Evolutionary conservation across 37 sponge, comb jelly and placozoan genomes (phyloP), one percentile per base, ranked within the genome.

Genomic region (Lycopodina hypogea): DNA sequence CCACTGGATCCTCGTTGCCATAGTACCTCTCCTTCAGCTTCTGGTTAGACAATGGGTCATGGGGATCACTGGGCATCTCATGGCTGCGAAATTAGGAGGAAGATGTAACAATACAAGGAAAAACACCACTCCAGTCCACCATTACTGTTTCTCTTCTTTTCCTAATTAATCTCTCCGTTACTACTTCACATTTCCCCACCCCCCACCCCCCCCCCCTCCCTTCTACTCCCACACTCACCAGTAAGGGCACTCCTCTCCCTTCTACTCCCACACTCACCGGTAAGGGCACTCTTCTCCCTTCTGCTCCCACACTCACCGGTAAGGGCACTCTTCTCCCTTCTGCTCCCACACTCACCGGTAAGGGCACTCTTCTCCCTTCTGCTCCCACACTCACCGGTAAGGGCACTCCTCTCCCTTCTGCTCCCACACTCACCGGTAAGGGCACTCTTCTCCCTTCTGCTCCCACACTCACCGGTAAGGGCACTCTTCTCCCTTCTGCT

Each of bases 61-160:
- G 77, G 22, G 99, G 99, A 65, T 97, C 96, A 11, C 89, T 95
- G 28, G 99, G 99, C 96, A 95, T 93, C 79, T 97, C 99, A 78
- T 97, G 99, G 52, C 99, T 86, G 52, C 34, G 36, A 1, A 62
- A 19, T 36, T 7, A 53, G 0, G 32, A 23, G 29, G 59, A 35
- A 19, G 22, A 48, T n/a, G n/a, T n/a, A n/a, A n/a, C n/a, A n/a
- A n/a, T n/a, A n/a, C n/a, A n/a, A n/a, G n/a, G 22, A 11, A 63
- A 11, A 63, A 24, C 15, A 11, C 28, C 64, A 63, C 64, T 11
- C 64, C n/a, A n/a, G n/a, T n/a, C n/a, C n/a, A n/a, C n/a, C n/a
- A n/a, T n/a, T n/a, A n/a, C n/a, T n/a, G n/a, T n/a, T n/a, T n/a
- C n/a, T n/a, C n/a, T n/a, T n/a, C n/a, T n/a, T n/a, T n/a, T n/a